Evolutionary conservation across 2,888 invertebrate genomes (phyloP), one percentile per base, ranked within the genome.

Genomic region (Automeris io): DNA sequence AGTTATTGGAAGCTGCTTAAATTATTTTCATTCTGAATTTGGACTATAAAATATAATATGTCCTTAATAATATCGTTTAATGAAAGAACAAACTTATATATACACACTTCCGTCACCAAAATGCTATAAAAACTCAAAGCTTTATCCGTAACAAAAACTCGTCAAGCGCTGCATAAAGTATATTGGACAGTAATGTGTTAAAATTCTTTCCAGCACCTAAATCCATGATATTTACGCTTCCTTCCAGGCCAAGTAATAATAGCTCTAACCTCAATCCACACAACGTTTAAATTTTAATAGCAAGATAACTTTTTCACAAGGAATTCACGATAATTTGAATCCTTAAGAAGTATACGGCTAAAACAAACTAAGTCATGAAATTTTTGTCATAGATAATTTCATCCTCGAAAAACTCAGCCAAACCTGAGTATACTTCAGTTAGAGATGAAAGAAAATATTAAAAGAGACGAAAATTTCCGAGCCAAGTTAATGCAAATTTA

Each of bases 41-140:
- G n/a, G n/a, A n/a, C n/a, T n/a, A n/a, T n/a, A n/a, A n/a, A n/a
- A n/a, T n/a, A n/a, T n/a, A n/a, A n/a, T n/a, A n/a, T n/a, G n/a
- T n/a, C n/a, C n/a, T n/a, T n/a, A n/a, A n/a, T n/a, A n/a, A n/a
- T n/a, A n/a, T 7, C 16, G 12, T 7, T 16, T 22, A 8, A 8
- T 9, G n/a, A 29, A n/a, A 9, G 6, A 23, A 35, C 1, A 25
- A 13, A 22, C 18, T 37, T 37, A 31, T 12, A 23, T 21, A 21
- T 26, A 39, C 39, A 31, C 18, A 35, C 19, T 22, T 32, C 39
- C 39, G 16, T 18, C 39, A 40, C 39, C 39, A 31, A 32, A 29
- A 40, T 40, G 32, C 39, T 34, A 12, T 26, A 29, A 35, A 25
- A 35, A 35, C 21, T 25, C 7, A 11, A 40, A 35, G 32, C 39